Base-by-base conservation (phyloP, 2,113 vertebrate species). In the Pelobates fuscus region DNA sequence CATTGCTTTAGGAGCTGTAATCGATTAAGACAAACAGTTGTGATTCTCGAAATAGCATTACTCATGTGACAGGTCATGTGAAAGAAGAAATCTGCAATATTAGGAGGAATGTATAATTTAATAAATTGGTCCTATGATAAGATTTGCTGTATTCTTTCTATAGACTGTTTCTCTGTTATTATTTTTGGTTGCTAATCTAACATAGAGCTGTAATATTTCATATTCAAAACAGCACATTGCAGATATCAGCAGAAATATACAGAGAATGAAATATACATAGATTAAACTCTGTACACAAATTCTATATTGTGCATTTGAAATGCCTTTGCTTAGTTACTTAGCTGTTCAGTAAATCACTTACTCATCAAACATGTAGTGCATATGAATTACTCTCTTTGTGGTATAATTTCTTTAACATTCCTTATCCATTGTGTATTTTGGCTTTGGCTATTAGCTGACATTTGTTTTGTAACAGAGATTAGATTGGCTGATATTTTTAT, bases 311-410 rank as follows among this genome's bases (percentile, higher is more conserved):
- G 37, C 29, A 70, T 70, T 70, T 58, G 15, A 23, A 59, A 41
- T 59, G 32, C 32, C 24, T 23, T 59, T 15, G 2, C 54, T 58
- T 70, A 70, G 54, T 21, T 24, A 70, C 23, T 70, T 54, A 70
- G 41, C 37, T 70, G n/a, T n/a, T n/a, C n/a, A n/a, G n/a, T n/a
- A n/a, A n/a, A n/a, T n/a, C n/a, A n/a, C n/a, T n/a, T n/a, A n/a
- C n/a, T n/a, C 21, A n/a, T 54, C 37, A 58, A 58, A 59, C 67
- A 70, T 70, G 58, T 70, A 54, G 21, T 70, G 54, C 67, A 41
- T 32, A n/a, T 58, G 30, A 57, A 21, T 41, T 24, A 29, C 12
- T 24, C 8, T 58, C 27, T 57, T 46, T 25, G 21, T 25, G 52
- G 52, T 37, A 37, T 6, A 24, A 70, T 70, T 58, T 58, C 67